Base-by-base conservation (phyloP, 2,797 vertebrate species). In the Coluber constrictor region DNA sequence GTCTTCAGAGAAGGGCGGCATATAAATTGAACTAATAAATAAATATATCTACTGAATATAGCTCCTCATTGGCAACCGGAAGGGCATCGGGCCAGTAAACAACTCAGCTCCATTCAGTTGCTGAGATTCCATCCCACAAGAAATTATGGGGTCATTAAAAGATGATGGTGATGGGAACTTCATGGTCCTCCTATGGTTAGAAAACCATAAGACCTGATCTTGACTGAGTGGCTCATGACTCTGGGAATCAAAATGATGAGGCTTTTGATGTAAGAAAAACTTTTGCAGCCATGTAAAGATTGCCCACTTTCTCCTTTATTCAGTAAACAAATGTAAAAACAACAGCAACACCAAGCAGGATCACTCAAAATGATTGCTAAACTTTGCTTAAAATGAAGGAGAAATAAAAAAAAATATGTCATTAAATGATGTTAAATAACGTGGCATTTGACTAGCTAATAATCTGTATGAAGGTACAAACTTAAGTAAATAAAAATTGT, bases 401-500 rank as follows among this genome's bases (percentile, higher is more conserved):
- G 5, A 32, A 70, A 32, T 16, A 5, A 32, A 70, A 51, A 66
- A 51, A 51, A 70, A 70, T 3, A 32, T n/a, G 63, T 66, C 29
- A 66, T 5, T 66, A n/a, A n/a, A 89, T 92, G 94, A 29, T 74
- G 1, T 59, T 92, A 6, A 0, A 0, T 57, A 63, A 74, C 57
- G 2, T 5, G 88, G 25, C 92, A 87, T 89, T 89, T 92, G 57
- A 91, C 61, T 70, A 93, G 51, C 16, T 88, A 57, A 4, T 91
- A 93, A 61, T 56, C 32, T 57, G 57, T 92, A 61, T 8, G 16
- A 79, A 79, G 32, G 70, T 37, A 74, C 32, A 32, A 74, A 8
- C 0, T 74, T 3, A 37, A 74, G 8, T 89, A 94, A 93, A 95
- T 93, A 93, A 91, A 95, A 37, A 0, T 5, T 47, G 29, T 66